A percentile compares a stretch with the other conserved stretches of the same genome.
Conservation (phyloP, 2,113 vertebrate genomes). For the Hippopotamus amphibius region DNA sequence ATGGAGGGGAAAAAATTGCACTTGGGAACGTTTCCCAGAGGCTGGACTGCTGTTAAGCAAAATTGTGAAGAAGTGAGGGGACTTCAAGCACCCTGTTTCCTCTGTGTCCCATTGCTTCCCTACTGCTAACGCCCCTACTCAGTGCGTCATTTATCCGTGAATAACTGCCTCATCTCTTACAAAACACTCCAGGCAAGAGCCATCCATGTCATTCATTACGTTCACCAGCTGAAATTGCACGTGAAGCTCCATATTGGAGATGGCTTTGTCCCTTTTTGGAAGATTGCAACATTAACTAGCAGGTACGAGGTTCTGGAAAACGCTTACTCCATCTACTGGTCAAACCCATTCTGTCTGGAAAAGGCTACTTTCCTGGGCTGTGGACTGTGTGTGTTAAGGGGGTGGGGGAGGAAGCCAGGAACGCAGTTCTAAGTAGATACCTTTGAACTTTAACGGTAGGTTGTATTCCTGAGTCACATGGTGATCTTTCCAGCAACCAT, state of each 20-base stretch:
- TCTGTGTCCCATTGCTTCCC: background rate
- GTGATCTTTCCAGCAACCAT: background rate
- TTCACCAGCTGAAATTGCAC: background rate
- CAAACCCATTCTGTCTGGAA: background rate
- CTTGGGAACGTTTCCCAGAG: slow-evolving; percentile 33
- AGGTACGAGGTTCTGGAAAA: background rate
- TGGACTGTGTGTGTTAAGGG: background rate
- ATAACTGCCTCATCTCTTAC: background rate
- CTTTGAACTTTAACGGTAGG: background rate
- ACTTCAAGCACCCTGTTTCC: background rate
- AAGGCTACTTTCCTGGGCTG: background rate
- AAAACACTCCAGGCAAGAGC: background rate
- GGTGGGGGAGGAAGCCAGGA: background rate
- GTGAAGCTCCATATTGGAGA: background rate
- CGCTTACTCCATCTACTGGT: slow-evolving; percentile 56
- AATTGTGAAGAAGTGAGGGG: background rate
- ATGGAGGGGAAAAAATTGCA: background rate
- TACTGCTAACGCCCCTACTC: background rate
- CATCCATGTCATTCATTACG: background rate
- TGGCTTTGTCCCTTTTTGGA: background rate
- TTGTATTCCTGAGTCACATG: slow-evolving; percentile 24
- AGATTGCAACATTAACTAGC: background rate
- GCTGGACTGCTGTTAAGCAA: background rate
- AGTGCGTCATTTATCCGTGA: background rate
- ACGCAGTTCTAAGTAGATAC: background rate